These are phyloP conservation scores for Heliconius hewitsoni DNA, from an alignment of 1,140 invertebrate genomes.

Conservation along the genomic window DNA sequence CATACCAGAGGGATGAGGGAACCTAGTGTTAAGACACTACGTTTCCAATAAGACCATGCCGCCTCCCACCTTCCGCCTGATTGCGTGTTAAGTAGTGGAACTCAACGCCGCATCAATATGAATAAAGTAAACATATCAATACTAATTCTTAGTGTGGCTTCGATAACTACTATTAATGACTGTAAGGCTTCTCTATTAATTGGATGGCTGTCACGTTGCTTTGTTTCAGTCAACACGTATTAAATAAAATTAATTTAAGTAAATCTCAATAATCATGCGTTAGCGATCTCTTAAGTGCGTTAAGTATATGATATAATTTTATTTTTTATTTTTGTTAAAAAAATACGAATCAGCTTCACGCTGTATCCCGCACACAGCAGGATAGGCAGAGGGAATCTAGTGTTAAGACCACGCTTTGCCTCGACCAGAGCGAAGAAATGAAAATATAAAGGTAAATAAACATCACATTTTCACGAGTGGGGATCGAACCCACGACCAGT, in stretches of 20 bases:
- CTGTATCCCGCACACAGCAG: too few relatives aligned
- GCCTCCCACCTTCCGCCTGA: too few relatives aligned
- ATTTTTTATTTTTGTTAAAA: background rate
- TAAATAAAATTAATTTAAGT: slow-evolving; percentile 17
- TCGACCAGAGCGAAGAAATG: too few relatives aligned
- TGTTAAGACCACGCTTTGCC: too few relatives aligned
- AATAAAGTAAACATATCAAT: background rate
- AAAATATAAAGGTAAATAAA: too few relatives aligned
- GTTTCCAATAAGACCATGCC: too few relatives aligned
- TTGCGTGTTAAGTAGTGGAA: background rate
- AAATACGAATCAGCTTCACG: too few relatives aligned
- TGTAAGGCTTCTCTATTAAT: slow-evolving; percentile 3
- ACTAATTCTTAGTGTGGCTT: background rate
- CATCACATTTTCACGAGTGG: too few relatives aligned
- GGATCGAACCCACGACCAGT: too few relatives aligned
- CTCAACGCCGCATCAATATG: background rate
- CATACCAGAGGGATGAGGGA: too few relatives aligned
- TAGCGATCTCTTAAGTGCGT: background rate
- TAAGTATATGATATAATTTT: background rate
- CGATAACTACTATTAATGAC: background rate
- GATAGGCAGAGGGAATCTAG: too few relatives aligned
- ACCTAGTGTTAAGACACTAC: background rate
- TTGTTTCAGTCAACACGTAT: background rate
- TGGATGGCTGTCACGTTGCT: slow-evolving; percentile 1
- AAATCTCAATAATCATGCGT: too few relatives aligned